Evolutionary conservation across 2,113 vertebrate species (phyloP).

Genomic region (Xyliphius kryptos): DNA sequence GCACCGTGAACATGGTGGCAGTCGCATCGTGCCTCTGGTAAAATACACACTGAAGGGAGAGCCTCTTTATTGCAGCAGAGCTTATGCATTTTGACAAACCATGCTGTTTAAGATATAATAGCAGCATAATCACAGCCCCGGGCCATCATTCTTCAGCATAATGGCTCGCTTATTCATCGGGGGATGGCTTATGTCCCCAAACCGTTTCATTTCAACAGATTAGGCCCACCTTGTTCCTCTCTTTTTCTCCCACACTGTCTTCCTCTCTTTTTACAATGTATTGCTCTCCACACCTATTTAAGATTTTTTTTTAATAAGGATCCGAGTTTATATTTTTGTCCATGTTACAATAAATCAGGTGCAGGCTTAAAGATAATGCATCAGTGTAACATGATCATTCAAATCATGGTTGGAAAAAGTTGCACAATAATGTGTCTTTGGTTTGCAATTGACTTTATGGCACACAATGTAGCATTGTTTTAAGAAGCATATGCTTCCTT

Average conservation of each 20-base stretch:
- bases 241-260: slow-evolving; percentile 43
- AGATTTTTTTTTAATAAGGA: too few species aligned
- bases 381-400: too few species aligned
- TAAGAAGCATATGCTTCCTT: too few species aligned
- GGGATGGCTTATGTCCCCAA: slow-evolving; percentile 74
- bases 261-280: slow-evolving; percentile 11
- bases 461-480: too few species aligned
- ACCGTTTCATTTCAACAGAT: slow-evolving; percentile 74
- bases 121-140: slow-evolving; percentile 82
- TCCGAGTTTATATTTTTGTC: too few species aligned
- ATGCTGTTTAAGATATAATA: slow-evolving; percentile 89
- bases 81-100: slow-evolving; percentile 84
- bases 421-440: too few species aligned
- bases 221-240: slow-evolving; percentile 56
- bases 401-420: too few species aligned
- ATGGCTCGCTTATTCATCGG: slow-evolving; percentile 86
- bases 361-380: too few species aligned
- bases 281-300: too few species aligned
- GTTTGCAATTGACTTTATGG: too few species aligned
- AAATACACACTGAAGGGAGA: slow-evolving; percentile 45
- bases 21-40: slow-evolving; percentile 43
- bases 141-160: slow-evolving; percentile 88
- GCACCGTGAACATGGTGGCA: slow-evolving; percentile 49
- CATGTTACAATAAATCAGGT: too few species aligned
- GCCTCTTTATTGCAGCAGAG: slow-evolving; percentile 56